Evolutionary conservation across 2,113 vertebrate species (phyloP).

Genomic region (Passer montanus): DNA sequence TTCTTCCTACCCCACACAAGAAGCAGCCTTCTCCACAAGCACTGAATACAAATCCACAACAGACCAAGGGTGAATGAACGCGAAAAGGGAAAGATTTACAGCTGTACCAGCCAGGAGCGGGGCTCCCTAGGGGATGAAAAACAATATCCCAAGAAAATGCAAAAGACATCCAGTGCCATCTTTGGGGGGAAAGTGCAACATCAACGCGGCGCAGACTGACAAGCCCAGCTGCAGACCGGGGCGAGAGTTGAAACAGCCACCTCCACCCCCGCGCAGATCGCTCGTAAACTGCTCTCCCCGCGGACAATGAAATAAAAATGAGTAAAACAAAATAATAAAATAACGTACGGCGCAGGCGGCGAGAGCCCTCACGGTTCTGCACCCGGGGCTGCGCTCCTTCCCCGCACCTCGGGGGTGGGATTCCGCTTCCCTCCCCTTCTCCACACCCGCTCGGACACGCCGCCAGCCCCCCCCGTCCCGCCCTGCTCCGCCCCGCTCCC

Average conservation of each 20-base stretch:
- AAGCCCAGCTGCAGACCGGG: neutral
- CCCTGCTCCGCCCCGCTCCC: neutral
- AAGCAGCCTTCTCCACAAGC: neutral
- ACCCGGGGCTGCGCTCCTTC: neutral
- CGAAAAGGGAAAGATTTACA: neutral
- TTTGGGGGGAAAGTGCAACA: slow-evolving; percentile 29
- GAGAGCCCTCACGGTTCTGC: neutral
- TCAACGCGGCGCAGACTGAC: neutral
- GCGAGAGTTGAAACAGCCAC: neutral
- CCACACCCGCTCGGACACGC: neutral
- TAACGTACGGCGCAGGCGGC: neutral
- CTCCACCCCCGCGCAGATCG: neutral
- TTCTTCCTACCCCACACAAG: neutral
- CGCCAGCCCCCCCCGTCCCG: neutral
- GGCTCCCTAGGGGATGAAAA: neutral
- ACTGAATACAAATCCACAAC: neutral
- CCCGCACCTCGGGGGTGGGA: neutral
- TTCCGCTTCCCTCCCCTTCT: neutral
- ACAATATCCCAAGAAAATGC: neutral
- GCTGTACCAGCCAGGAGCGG: neutral
- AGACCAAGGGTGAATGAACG: neutral
- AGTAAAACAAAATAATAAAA: neutral
- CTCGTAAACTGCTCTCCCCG: neutral
- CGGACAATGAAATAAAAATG: neutral
- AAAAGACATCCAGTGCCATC: slow-evolving; percentile 48